A percentile compares a stretch with the other conserved stretches of the same genome.
These are phyloP conservation scores for Dusona sp. DNA, from an alignment of 2,888 invertebrate species.

Conservation along the genomic window DNA sequence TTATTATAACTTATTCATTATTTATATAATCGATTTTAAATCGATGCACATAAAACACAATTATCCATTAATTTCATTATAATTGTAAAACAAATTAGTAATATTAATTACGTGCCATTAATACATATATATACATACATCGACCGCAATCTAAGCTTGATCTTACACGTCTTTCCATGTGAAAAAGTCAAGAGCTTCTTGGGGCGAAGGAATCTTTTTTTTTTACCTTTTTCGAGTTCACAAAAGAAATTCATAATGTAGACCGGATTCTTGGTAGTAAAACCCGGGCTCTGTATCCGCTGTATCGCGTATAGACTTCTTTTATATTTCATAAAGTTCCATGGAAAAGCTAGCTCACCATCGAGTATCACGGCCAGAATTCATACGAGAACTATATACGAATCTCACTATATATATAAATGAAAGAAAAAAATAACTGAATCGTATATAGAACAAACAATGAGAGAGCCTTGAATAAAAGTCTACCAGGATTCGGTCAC, in stretches of 20 bases:
- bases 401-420: background rate
- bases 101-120: background rate
- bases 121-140: background rate
- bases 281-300: slow-evolving; percentile 12
- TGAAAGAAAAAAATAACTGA: background rate
- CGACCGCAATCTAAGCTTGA: background rate
- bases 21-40: background rate
- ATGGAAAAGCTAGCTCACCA: slow-evolving; percentile 38
- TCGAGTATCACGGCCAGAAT: slow-evolving; percentile 1
- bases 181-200: background rate
- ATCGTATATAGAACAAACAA: background rate
- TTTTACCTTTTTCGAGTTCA: background rate
- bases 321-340: slow-evolving; percentile 28
- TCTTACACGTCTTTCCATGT: background rate
- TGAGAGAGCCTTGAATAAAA: slow-evolving; percentile 26
- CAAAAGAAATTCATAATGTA: slow-evolving; percentile 58
- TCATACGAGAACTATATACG: background rate
- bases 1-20: too few relatives aligned
- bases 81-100: background rate
- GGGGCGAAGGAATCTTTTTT: background rate
- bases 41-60: background rate
- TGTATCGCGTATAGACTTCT: slow-evolving; percentile 23
- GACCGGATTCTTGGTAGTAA: slow-evolving; percentile 32
- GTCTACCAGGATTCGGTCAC: background rate
- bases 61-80: background rate